These are phyloP conservation scores for Daphoenositta chrysoptera DNA, from an alignment of 2,113 vertebrate genomes.

Conservation along the genomic window DNA sequence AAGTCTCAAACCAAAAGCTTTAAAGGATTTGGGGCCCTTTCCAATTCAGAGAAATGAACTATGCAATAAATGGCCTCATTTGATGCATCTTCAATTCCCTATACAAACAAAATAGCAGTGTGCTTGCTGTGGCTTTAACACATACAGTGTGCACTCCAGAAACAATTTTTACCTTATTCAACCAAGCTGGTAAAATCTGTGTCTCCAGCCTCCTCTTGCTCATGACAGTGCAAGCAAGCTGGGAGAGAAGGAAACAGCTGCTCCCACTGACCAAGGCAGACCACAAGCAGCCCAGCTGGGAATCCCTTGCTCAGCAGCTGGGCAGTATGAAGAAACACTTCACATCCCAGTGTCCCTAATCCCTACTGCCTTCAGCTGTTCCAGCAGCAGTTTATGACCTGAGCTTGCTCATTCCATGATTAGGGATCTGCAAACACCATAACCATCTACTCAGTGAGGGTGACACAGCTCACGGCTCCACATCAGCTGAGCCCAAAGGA, in stretches of 20 bases:
- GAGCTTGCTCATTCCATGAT: not conserved
- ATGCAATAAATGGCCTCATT: not conserved
- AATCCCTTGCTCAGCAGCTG: not conserved
- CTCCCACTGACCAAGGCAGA: not conserved
- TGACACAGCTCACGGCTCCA: not conserved
- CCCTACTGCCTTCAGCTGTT: not conserved
- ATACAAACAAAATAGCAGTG: not conserved
- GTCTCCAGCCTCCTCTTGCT: not conserved
- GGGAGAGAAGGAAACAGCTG: not conserved
- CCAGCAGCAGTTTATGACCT: not conserved
- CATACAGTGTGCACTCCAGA: rapidly evolving
- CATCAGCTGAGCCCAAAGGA: not conserved
- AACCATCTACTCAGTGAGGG: not conserved
- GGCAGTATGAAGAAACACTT: not conserved
- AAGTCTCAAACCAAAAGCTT: not conserved
- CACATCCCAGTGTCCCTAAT: not conserved
- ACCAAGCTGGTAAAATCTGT: not conserved
- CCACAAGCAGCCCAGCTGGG: not conserved
- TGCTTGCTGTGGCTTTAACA: not conserved
- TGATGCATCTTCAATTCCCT: not conserved
- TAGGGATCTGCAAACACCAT: not conserved
- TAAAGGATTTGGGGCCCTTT: not conserved
- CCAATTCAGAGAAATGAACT: not conserved
- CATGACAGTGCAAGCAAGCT: rapidly evolving
- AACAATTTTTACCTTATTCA: not conserved